Evolutionary conservation across 1,140 invertebrate genomes (phyloP).

Genomic region (Drosophila subobscura): DNA sequence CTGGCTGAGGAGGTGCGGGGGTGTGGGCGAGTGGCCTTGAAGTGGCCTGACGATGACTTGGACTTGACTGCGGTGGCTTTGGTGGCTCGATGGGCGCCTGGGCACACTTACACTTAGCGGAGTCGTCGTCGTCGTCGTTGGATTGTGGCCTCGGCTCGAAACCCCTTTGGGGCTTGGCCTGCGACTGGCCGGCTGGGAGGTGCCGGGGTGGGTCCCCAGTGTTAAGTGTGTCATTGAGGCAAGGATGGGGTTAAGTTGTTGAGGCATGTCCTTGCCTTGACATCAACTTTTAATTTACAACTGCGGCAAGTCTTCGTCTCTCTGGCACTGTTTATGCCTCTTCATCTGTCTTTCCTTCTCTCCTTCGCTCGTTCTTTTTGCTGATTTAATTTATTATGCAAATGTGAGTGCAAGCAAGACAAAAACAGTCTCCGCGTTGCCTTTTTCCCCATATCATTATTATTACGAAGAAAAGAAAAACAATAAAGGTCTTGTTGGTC

Average conservation of each 20-base stretch:
- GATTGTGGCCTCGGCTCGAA: constrained; percentile 21
- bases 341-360: not conserved
- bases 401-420: constrained; percentile 36
- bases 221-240: constrained; percentile 44
- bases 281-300: constrained; percentile 73
- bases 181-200: not conserved
- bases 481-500: not conserved
- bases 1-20: too few relatives aligned
- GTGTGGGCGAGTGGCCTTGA: constrained; percentile 22
- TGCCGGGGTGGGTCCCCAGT: not conserved
- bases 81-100: constrained; percentile 22
- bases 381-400: constrained; percentile 78
- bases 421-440: constrained; percentile 17
- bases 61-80: constrained; percentile 51
- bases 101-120: constrained; percentile 40
- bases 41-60: constrained; percentile 37
- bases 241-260: constrained; percentile 27
- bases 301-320: constrained; percentile 48
- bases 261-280: constrained; percentile 56
- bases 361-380: constrained; percentile 23
- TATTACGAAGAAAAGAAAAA: constrained; percentile 46
- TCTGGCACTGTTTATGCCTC: too few relatives aligned
- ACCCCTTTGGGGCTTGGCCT: constrained; percentile 11
- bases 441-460: constrained; percentile 45
- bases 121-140: constrained; percentile 39